Conservation (phyloP, 2,797 vertebrate species). For the Linurgus olivaceus region DNA sequence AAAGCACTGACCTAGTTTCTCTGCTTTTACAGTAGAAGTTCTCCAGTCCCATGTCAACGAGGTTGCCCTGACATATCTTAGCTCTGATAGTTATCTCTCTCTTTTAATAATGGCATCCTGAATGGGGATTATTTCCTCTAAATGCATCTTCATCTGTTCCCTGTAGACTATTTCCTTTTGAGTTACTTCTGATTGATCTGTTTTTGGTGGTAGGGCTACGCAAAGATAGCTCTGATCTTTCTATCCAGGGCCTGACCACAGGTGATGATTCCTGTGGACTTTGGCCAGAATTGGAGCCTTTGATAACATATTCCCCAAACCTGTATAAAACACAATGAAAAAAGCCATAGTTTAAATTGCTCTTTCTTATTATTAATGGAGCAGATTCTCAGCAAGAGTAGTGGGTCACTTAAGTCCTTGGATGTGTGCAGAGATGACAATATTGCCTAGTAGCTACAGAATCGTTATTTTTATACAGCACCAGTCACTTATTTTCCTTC, state of each 20-base stretch:
- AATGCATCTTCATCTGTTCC: conserved; percentile 61
- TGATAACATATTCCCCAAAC: conserved; percentile 57
- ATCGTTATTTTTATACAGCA: conserved; percentile 18
- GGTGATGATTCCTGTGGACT: conserved; percentile 60
- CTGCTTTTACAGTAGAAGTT: conserved; percentile 58
- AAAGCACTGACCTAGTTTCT: conserved; percentile 70
- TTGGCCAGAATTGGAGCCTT: conserved; percentile 58
- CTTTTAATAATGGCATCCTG: conserved; percentile 64
- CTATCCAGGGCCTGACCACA: conserved; percentile 58
- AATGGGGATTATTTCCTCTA: conserved; percentile 64
- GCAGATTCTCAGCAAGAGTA: conserved; percentile 38
- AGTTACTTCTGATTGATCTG: conserved; percentile 59
- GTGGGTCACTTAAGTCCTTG: conserved; percentile 41
- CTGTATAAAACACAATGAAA: conserved; percentile 41
- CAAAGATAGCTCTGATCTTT: conserved; percentile 58
- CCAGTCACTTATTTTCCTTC: conserved; percentile 17
- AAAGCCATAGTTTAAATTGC: conserved; percentile 43
- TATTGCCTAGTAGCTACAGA: conserved; percentile 28
- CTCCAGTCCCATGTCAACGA: conserved; percentile 65
- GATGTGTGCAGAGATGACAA: conserved; percentile 36
- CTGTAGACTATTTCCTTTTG: conserved; percentile 64
- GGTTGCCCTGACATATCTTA: conserved; percentile 59
- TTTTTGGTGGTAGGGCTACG: conserved; percentile 36
- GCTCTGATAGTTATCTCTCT: conserved; percentile 51
- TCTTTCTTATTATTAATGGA: conserved; percentile 62